A percentile compares a stretch with the other conserved stretches of the same genome.
Evolutionary conservation across 1,140 invertebrate genomes (phyloP).

Genomic region (Drosophila melanica): DNA sequence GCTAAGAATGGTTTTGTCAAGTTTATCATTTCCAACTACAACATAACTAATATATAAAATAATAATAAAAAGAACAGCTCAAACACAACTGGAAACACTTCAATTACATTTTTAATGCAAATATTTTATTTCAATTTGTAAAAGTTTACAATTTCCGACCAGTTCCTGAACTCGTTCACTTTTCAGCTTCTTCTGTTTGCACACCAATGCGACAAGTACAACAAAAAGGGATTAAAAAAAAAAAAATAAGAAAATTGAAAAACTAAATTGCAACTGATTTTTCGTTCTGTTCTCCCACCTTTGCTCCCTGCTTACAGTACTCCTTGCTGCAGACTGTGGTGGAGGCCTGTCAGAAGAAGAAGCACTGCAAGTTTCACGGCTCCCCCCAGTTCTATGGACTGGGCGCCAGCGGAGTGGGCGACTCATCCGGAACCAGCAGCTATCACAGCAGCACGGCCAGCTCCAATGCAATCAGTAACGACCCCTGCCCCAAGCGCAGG

Average conservation of each 20-base stretch:
- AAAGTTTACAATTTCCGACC: slow-evolving; percentile 58
- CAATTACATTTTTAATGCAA: slow-evolving; percentile 58
- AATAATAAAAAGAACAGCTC: slow-evolving; percentile 2
- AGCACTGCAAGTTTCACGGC: slow-evolving; percentile 93
- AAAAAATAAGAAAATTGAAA: slow-evolving; percentile 19
- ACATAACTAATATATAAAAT: slow-evolving; percentile 8
- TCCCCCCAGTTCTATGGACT: slow-evolving; percentile 91
- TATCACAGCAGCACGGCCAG: slow-evolving; percentile 79
- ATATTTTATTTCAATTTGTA: slow-evolving; percentile 67
- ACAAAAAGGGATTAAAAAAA: slow-evolving; percentile 11
- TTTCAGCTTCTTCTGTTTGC: slow-evolving; percentile 46
- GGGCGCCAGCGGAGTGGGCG: slow-evolving; percentile 75
- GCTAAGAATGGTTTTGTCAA: not conserved
- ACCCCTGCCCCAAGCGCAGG: slow-evolving; percentile 93
- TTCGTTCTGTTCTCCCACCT: slow-evolving; percentile 18
- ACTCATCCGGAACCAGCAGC: slow-evolving; percentile 74
- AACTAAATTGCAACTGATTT: slow-evolving; percentile 54
- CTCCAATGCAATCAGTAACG: slow-evolving; percentile 83
- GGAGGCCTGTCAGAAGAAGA: slow-evolving; percentile 95
- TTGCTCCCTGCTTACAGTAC: slow-evolving; percentile 87
- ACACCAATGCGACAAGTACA: slow-evolving; percentile 22
- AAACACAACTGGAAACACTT: slow-evolving; percentile 37
- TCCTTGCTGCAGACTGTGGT: slow-evolving; percentile 96
- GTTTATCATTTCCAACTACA: slow-evolving; percentile 1
- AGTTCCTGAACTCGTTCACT: slow-evolving; percentile 43